These are phyloP conservation scores for Drosophila subquinaria DNA, from an alignment of 2,888 invertebrate genomes.

Conservation along the genomic window DNA sequence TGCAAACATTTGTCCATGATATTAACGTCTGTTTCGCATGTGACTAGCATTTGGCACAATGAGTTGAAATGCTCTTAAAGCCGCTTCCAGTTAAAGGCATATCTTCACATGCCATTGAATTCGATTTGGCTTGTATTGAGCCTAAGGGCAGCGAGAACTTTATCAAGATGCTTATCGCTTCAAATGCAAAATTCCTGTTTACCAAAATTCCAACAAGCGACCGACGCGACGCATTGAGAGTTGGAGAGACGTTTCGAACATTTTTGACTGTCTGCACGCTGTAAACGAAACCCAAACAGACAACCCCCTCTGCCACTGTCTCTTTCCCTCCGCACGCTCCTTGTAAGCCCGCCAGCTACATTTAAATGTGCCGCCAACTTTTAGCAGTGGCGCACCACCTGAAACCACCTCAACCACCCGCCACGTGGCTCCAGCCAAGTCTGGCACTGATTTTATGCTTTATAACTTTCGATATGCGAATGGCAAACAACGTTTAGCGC, in stretches of 20 bases:
- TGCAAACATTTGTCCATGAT: conserved; percentile 17
- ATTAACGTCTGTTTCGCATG: conserved; percentile 17
- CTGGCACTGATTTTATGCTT: conserved; percentile 84
- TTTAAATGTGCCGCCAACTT: conserved; percentile 77
- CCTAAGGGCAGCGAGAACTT: conserved; percentile 60
- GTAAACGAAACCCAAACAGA: conserved; percentile 57
- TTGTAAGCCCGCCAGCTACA: conserved; percentile 77
- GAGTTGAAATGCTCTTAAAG: conserved; percentile 9
- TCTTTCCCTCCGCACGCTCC: conserved; percentile 35
- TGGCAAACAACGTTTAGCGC: conserved; percentile 74
- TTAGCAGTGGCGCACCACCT: conserved; percentile 45
- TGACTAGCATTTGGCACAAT: neutral
- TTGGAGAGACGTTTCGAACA: conserved; percentile 64
- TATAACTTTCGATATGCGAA: conserved; percentile 84
- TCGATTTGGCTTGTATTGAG: conserved; percentile 9
- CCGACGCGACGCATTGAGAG: conserved; percentile 24
- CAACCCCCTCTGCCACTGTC: neutral
- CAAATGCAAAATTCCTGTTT: conserved; percentile 83
- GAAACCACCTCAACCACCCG: conserved; percentile 17
- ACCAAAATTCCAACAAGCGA: conserved; percentile 32
- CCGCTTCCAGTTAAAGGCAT: conserved; percentile 7
- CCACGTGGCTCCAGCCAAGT: conserved; percentile 38
- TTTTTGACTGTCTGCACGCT: conserved; percentile 75
- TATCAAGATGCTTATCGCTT: conserved; percentile 82
- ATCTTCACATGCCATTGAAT: conserved; percentile 1